Conservation (phyloP, 2,113 vertebrate genomes). For the Apistogramma diplotaenia region DNA sequence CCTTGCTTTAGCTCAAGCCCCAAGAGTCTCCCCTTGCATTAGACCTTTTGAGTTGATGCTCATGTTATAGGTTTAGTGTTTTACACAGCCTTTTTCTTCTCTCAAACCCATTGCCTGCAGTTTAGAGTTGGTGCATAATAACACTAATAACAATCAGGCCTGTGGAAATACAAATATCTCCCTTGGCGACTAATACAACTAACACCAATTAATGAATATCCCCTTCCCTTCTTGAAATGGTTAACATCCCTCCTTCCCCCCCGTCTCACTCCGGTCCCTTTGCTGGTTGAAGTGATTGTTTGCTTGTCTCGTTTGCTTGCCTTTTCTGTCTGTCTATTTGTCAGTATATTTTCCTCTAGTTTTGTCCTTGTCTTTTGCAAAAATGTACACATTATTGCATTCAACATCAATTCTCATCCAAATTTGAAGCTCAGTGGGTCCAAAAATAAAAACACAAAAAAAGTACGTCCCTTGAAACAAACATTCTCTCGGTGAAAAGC, state of each 20-base stretch:
- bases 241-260: conserved; percentile 58
- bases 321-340: conserved; percentile 74
- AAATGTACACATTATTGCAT: conserved; percentile 64
- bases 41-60: conserved; percentile 20
- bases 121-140: conserved; percentile 27
- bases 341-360: conserved; percentile 64
- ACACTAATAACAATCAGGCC: conserved; percentile 3
- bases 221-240: conserved; percentile 37
- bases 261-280: conserved; percentile 53
- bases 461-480: background rate
- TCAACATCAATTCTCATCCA: conserved; percentile 62
- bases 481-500: conserved; percentile 40
- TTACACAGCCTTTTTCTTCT: background rate
- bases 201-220: conserved; percentile 57
- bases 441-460: background rate
- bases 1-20: conserved; percentile 30
- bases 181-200: conserved; percentile 56
- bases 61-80: conserved; percentile 19
- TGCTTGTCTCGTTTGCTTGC: conserved; percentile 69
- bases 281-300: conserved; percentile 65
- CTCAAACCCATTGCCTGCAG: conserved; percentile 51
- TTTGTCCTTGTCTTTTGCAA: conserved; percentile 70
- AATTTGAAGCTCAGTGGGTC: conserved; percentile 40
- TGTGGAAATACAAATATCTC: conserved; percentile 46
- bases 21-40: conserved; percentile 44